Evolutionary conservation across 1,140 invertebrate species (phyloP).

Genomic region (Drosophila tani): DNA sequence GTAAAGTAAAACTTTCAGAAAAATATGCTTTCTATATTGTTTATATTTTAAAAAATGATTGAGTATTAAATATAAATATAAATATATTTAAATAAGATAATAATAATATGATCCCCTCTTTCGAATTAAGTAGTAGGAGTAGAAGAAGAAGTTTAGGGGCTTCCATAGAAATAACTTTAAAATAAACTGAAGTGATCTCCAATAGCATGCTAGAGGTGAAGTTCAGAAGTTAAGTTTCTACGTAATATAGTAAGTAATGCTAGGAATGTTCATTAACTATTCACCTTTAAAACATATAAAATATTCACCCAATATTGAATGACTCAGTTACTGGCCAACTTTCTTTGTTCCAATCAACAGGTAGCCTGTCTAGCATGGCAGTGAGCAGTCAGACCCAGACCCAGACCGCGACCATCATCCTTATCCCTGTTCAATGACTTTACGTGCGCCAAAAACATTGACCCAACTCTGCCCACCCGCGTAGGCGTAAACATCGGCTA

Average conservation of each 20-base stretch:
- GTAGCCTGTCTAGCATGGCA: conserved; percentile 14
- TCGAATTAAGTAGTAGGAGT: no score
- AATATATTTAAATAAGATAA: no score
- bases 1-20: no score
- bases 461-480: conserved; percentile 45
- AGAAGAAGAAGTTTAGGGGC: no score
- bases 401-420: conserved; percentile 3
- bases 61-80: no score
- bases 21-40: no score
- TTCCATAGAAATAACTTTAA: no score
- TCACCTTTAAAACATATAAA: neutral
- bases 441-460: conserved; percentile 63
- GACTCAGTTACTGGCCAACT: neutral
- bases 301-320: neutral
- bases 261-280: neutral
- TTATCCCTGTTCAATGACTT: conserved; percentile 45
- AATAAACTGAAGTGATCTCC: no score
- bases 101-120: no score
- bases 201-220: no score
- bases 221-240: no score
- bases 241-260: neutral
- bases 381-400: neutral
- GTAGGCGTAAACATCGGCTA: conserved; percentile 39
- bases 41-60: no score
- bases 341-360: conserved; percentile 32